Conservation (phyloP, 2,888 invertebrate genomes). For the Taenaris catops region DNA sequence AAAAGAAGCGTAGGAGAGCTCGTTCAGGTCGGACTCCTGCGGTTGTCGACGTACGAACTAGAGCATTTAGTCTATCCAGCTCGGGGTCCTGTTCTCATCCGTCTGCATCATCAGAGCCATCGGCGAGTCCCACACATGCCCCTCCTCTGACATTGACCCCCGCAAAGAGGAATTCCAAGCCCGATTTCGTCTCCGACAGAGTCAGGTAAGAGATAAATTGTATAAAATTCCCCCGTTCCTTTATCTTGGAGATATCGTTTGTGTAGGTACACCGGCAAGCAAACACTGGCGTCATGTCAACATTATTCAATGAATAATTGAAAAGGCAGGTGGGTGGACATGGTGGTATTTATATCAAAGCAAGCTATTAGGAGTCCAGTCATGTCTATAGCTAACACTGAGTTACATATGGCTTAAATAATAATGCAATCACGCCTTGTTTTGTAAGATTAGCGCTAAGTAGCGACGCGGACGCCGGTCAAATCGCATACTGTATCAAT, state of each 20-base stretch:
- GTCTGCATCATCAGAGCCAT: slow-evolving; percentile 87
- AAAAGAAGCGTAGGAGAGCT: slow-evolving; percentile 63
- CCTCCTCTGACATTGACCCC: slow-evolving; percentile 69
- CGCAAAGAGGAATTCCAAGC: slow-evolving; percentile 86
- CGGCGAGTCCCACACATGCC: slow-evolving; percentile 85
- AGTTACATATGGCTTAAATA: slow-evolving; percentile 21
- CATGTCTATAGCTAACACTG: slow-evolving; percentile 21
- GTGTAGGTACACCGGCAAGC: slow-evolving; percentile 1
- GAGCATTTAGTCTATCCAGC: slow-evolving; percentile 88
- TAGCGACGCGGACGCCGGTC: slow-evolving; percentile 16
- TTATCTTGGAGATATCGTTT: no score
- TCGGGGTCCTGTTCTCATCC: slow-evolving; percentile 91
- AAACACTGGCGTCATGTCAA: slow-evolving; percentile 13
- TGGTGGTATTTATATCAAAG: slow-evolving; percentile 20
- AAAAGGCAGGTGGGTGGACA: slow-evolving; percentile 21
- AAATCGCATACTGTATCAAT: slow-evolving; percentile 22
- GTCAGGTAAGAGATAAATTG: slow-evolving; percentile 83
- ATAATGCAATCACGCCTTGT: slow-evolving; percentile 20
- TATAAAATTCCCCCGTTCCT: slow-evolving; percentile 9
- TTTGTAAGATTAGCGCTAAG: slow-evolving; percentile 22
- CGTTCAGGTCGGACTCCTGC: slow-evolving; percentile 56
- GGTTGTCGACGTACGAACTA: slow-evolving; percentile 76
- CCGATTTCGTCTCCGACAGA: slow-evolving; percentile 88
- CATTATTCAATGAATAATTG: slow-evolving; percentile 26
- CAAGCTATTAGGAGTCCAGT: slow-evolving; percentile 22